Evolutionary conservation across 2,888 invertebrate species (phyloP).

Genomic region (Epistrophe eligans): DNA sequence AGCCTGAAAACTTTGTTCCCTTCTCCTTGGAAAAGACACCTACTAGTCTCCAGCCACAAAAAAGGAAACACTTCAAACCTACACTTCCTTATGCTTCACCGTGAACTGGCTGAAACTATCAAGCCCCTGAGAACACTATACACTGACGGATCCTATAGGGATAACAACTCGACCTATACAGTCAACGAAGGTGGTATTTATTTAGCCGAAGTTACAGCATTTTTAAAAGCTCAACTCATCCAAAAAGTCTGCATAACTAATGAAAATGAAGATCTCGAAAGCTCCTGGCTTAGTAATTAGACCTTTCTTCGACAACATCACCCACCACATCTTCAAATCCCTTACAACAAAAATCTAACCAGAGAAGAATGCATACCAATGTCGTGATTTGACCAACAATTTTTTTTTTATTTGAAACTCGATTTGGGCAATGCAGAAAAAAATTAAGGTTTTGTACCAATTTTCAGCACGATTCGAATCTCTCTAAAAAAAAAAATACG

Average conservation of each 20-base stretch:
- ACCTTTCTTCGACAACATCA: constrained; percentile 10
- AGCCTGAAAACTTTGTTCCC: background rate
- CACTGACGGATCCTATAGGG: too few relatives aligned
- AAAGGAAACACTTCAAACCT: background rate
- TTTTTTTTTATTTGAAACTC: too few relatives aligned
- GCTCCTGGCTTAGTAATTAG: background rate
- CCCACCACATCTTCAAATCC: background rate
- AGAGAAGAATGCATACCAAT: background rate
- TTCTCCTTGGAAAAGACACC: too few relatives aligned
- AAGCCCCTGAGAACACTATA: background rate
- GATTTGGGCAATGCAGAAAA: too few relatives aligned
- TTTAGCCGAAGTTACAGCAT: too few relatives aligned
- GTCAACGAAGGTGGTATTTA: too few relatives aligned
- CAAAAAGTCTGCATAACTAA: background rate
- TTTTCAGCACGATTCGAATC: too few relatives aligned
- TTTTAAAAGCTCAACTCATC: background rate
- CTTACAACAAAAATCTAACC: background rate
- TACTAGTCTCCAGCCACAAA: background rate
- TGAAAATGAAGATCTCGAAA: too few relatives aligned
- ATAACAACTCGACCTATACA: too few relatives aligned
- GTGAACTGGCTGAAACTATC: background rate
- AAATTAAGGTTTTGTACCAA: too few relatives aligned
- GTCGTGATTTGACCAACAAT: too few relatives aligned
- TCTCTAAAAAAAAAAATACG: too few relatives aligned
- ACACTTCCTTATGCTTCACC: background rate